Conservation (phyloP, 1,140 invertebrate genomes). For the Eupristina koningsbergeri region DNA sequence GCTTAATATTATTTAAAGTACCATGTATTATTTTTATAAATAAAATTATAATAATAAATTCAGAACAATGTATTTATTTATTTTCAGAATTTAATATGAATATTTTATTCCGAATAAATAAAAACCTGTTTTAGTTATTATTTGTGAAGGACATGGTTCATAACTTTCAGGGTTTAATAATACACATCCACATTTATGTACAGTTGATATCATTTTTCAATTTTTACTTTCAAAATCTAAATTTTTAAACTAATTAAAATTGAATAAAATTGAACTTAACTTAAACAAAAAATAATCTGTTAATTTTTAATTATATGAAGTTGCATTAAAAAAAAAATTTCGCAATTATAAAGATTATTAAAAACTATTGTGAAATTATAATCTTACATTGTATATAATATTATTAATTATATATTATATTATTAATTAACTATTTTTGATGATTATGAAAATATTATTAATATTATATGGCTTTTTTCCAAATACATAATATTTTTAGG, state of each 20-base stretch:
- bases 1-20: no score
- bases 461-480: no score
- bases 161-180: no score
- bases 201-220: slow-evolving; percentile 56
- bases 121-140: neutral
- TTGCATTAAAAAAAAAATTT: neutral
- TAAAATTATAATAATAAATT: no score
- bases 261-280: slow-evolving; percentile 18
- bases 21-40: no score
- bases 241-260: slow-evolving; percentile 25
- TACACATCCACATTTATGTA: slow-evolving; percentile 59
- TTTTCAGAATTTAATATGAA: no score
- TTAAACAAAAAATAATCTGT: slow-evolving; percentile 28
- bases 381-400: neutral
- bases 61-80: no score
- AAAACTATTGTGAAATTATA: neutral
- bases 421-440: no score
- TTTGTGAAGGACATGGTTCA: neutral
- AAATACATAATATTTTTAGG: no score
- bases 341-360: neutral
- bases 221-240: slow-evolving; percentile 38
- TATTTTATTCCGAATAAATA: neutral
- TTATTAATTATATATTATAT: no score
- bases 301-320: slow-evolving; percentile 1
- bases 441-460: no score